Base-by-base conservation (phyloP, 30 jellyfish, hydroid and myxozoan species). In the Chrysaora quinquecirrha region DNA sequence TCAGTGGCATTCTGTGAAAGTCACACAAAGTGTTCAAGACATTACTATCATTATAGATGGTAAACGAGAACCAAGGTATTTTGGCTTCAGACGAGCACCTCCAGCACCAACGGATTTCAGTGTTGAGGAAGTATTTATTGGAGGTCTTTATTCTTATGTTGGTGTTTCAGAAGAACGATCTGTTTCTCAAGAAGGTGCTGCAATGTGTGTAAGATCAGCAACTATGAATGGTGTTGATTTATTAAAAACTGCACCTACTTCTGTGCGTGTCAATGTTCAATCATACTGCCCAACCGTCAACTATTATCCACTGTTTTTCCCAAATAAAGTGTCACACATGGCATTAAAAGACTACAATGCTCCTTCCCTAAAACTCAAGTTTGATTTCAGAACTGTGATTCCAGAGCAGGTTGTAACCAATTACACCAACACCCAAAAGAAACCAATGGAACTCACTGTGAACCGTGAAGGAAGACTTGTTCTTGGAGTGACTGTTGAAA, bases 1-100 rank as follows among this genome's bases (percentile, higher is more conserved):
- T 73, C 94, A 88, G 62, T 94, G 99, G 99, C 99, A 94, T 30
- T 82, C 97, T 25, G 95, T 94, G 58, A 91, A 88, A 35, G 90
- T 94, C 27, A 78, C 90, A 3, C 90, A 96, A 50, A 94, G 79
- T 73, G 75, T 92, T 27, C 90, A 91, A 21, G 99, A 94, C 69
- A 78, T 92, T 29, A 87, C 85, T 3, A 61, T 91, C 1, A 87
- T 85, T 60, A 91, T 91, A 38, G 98, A 91, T 56, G 90, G 96
- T 30, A 89, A 66, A 31, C 77, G 89, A 49, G 86, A 65, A 24
- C 95, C 95, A 64, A 60, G 76, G 30, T 50, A 35, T 61, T 84
- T 72, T 61, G 98, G 98, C 3, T 91, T 85, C 62, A 47, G 92
- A 73, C 82, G 87, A 28, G 90, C 98, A 3, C 98, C 98, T 10